Evolutionary conservation across 2,888 invertebrate genomes (phyloP).

Genomic region (Nudaria mundana): DNA sequence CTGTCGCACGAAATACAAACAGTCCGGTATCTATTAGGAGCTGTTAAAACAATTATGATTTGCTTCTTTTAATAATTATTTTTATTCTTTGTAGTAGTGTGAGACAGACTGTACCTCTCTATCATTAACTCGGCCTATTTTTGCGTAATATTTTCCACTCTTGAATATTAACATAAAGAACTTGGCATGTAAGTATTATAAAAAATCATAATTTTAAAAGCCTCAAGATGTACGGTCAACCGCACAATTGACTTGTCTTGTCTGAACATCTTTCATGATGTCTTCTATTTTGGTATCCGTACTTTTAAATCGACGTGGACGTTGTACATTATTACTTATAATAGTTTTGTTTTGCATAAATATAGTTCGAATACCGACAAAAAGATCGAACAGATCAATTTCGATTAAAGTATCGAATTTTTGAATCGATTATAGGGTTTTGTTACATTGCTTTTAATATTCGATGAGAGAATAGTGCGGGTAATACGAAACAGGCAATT

Average conservation of each 20-base stretch:
- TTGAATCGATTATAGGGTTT: no score
- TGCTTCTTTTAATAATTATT: no score
- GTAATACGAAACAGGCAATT: no score
- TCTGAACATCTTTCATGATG: background rate
- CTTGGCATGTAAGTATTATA: background rate
- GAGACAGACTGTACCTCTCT: no score
- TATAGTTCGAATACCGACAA: constrained; percentile 13
- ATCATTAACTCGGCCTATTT: no score
- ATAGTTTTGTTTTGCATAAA: constrained; percentile 24
- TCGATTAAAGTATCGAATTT: no score
- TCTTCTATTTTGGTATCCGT: constrained; percentile 1
- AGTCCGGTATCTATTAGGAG: no score
- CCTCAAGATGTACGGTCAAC: background rate
- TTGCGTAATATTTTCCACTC: background rate
- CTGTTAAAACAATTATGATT: no score
- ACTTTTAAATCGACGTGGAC: background rate
- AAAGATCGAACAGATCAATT: constrained; percentile 7
- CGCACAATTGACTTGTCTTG: background rate
- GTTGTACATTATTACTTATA: constrained; percentile 12
- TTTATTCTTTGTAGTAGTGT: no score
- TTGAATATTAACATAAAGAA: background rate
- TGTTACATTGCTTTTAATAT: no score
- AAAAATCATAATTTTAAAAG: background rate
- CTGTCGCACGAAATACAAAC: no score
- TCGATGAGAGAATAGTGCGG: no score